A percentile compares a stretch with the other conserved stretches of the same genome.
Conservation (phyloP, 2,113 vertebrate genomes). For the Accipiter virgatus region DNA sequence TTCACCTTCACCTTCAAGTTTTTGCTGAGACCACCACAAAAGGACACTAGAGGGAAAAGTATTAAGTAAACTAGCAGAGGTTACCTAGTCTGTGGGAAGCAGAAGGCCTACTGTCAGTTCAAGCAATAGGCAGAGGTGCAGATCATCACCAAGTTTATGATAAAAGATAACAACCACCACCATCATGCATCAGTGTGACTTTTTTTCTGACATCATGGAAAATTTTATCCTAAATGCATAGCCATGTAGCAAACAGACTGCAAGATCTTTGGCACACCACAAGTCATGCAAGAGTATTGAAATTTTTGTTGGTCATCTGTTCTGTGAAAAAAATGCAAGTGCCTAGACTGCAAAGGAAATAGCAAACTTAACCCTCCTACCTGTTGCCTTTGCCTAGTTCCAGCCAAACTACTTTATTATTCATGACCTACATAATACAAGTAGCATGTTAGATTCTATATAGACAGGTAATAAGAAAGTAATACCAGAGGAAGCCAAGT, state of each 20-base stretch:
- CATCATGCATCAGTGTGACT: no score
- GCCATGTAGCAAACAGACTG: neutral
- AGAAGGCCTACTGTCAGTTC: neutral
- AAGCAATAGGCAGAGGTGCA: neutral
- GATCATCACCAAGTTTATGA: neutral
- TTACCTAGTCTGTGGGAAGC: neutral
- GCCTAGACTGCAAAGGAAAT: neutral
- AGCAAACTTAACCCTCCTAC: neutral
- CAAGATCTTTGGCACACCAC: neutral
- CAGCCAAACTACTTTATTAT: constrained; percentile 11
- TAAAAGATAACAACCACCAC: neutral
- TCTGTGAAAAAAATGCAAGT: neutral
- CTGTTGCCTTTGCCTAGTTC: neutral
- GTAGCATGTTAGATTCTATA: neutral
- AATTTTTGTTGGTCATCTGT: neutral
- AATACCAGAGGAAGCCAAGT: neutral
- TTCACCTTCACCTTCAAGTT: constrained; percentile 32
- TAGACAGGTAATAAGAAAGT: neutral
- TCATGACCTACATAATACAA: neutral
- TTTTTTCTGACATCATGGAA: neutral
- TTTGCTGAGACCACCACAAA: neutral
- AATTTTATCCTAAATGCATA: neutral
- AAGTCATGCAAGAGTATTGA: neutral
- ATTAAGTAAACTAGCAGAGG: neutral
- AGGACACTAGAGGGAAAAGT: neutral